Evolutionary conservation across 2,113 vertebrate species (phyloP), one percentile per base, ranked within the genome.

Genomic region (Bos indicus): DNA sequence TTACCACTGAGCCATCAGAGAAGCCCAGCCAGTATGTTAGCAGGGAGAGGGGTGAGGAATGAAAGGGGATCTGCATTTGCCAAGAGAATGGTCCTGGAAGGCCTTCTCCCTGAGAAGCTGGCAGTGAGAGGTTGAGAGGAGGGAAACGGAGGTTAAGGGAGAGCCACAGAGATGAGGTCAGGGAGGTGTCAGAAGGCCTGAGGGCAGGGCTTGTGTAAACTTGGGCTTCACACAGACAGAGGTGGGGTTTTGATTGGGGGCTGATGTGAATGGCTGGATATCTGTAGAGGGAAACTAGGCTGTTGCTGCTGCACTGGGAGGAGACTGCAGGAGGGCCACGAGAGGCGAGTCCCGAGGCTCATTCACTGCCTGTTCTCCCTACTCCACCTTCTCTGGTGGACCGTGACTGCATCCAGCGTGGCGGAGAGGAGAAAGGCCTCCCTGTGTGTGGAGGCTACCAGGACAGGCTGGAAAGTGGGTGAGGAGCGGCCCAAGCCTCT

Each of bases 261-360:
- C 59, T 51, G 40, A 48, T 26, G 5, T 7, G 67, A 84, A 84
- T 30, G 48, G 46, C 28, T 33, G 46, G 14, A 1, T 30, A 1
- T 85, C 33, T 56, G 54, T 40, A 26, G 46, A 71, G 30, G 36
- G 7, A 10, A 28, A 26, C 36, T 3, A 3, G 28, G 36, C 13
- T 46, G 10, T 26, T 7, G 52, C 83, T 3, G 7, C 56, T 17
- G 5, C 36, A 0, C 52, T 71, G 36, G 60, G 56, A 9, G n/a
- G 40, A 67, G 28, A 12, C 25, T 16, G 4, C 2, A 0, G 48
- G 14, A 21, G 14, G 40, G 33, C 11, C 19, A 3, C 2, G 6
- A 7, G 48, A 62, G 74, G 23, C 40, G 2, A 7, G 62, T 10
- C 54, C 60, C 13, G 3, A 28, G 52, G 14, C 77, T 33, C 23